A percentile compares a stretch with the other conserved stretches of the same genome.
Conservation (phyloP, 2,113 vertebrate genomes). For the Petroica traversi region DNA sequence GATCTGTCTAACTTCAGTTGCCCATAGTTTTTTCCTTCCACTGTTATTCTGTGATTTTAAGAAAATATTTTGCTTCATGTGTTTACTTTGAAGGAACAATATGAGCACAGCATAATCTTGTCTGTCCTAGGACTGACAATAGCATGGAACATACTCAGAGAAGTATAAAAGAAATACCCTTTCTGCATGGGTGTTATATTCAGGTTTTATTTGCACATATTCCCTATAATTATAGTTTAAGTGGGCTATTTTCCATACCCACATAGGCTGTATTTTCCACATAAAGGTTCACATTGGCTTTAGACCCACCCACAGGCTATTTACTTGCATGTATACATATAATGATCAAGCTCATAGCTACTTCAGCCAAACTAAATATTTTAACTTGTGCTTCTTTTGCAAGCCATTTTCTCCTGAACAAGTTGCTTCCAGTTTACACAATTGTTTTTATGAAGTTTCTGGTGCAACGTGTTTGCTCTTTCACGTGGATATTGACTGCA, state of each 20-base stretch:
- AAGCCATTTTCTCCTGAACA: background rate
- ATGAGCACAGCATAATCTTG: background rate
- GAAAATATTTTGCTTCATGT: background rate
- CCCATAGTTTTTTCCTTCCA: background rate
- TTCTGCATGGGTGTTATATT: background rate
- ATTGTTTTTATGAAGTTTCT: background rate
- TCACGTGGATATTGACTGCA: background rate
- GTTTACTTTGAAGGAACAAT: background rate
- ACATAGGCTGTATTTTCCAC: constrained; percentile 46
- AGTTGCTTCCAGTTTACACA: background rate
- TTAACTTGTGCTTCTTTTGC: constrained; percentile 6
- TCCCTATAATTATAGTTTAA: constrained; percentile 27
- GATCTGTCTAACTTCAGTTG: background rate
- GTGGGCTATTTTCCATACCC: constrained; percentile 42
- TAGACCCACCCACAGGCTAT: constrained; percentile 31
- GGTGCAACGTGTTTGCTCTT: background rate
- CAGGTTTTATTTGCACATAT: constrained; percentile 41
- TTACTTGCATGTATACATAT: constrained; percentile 18
- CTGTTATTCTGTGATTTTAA: background rate
- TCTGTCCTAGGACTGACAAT: background rate
- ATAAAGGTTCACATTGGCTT: constrained; percentile 49
- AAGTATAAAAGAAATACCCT: background rate
- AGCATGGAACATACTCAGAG: background rate
- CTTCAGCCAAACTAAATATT: constrained; percentile 51
- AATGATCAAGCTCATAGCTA: background rate